phyloP scores from a whole-genome alignment of 2,113 vertebrate genomes.

The Paraplagusia blochii region DNA sequence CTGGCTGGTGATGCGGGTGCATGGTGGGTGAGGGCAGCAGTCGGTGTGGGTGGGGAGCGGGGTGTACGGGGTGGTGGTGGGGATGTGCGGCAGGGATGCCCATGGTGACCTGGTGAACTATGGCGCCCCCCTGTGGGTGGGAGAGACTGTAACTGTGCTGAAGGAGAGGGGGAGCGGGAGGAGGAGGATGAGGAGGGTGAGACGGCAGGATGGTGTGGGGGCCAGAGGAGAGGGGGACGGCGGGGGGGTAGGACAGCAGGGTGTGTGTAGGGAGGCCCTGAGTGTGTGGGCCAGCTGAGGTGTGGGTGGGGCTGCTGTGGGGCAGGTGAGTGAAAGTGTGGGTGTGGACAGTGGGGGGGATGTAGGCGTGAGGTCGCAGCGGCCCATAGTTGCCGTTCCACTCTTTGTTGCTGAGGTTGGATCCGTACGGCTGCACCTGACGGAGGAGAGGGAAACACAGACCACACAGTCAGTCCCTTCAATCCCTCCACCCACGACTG shows the following conservation, averaged over 20 bases:
- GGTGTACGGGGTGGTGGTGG: conserved; percentile 68
- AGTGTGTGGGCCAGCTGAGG: conserved; percentile 61
- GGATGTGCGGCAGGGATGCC: conserved; percentile 82
- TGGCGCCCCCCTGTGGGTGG: conserved; percentile 71
- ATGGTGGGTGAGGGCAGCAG: conserved; percentile 81
- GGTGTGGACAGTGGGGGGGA: conserved; percentile 81
- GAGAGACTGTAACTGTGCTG: conserved; percentile 85
- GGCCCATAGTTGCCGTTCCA: conserved; percentile 92
- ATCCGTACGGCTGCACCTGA: conserved; percentile 87
- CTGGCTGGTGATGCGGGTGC: conserved; percentile 56
- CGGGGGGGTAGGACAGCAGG: conserved; percentile 83
- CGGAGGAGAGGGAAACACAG: not conserved
- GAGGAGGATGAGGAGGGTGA: conserved; percentile 86
- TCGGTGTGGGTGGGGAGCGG: conserved; percentile 58
- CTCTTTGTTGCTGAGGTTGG: conserved; percentile 82
- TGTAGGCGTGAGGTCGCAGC: conserved; percentile 87
- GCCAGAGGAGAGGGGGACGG: conserved; percentile 62
- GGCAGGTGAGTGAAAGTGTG: conserved; percentile 84
- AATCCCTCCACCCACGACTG: too few species aligned
- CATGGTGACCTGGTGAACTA: conserved; percentile 90
- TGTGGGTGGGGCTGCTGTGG: conserved; percentile 88
- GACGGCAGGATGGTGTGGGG: conserved; percentile 78
- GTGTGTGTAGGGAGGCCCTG: conserved; percentile 76
- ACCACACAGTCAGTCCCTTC: not conserved
- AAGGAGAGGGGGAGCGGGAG: conserved; percentile 83